Evolutionary conservation across 2,113 vertebrate genomes (phyloP), one percentile per base, ranked within the genome.

Genomic region (Phylloscopus trochiloides): DNA sequence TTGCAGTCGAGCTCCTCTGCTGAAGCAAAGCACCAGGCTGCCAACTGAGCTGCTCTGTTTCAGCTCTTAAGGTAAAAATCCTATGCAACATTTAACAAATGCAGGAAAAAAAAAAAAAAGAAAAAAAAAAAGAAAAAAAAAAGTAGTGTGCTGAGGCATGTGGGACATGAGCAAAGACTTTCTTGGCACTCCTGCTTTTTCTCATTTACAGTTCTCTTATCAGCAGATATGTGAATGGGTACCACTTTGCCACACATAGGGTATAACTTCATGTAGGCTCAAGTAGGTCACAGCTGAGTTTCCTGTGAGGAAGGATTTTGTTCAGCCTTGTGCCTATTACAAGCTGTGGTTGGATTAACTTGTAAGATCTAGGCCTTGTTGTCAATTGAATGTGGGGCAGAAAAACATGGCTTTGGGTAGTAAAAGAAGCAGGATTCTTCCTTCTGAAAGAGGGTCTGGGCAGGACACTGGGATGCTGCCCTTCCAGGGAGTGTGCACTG

Each of bases 201-300:
- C n/a, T 78, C 45, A 59, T 85, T 85, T 83, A 38, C 2, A 2
- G 80, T 91, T 92, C 45, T 68, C 17, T 52, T 83, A n/a, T 43
- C 42, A 57, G 51, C 10, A 0, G 43, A 43, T 63, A 10, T 20
- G 28, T 91, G 95, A 91, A 89, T 77, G 88, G 61, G n/a, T 85
- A 31, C 61, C 61, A 22, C 70, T 81, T 42, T 72, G 57, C 48
- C 58, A 32, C 34, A 29, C 1, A 12, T 11, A 34, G 47, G 24
- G 8, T 62, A 43, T 58, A 81, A 62, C 68, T 91, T 80, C 11
- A 24, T 16, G 70, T 63, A 18, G 63, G 48, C 61, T 88, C 66
- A 93, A 82, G 57, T 72, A 82, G 88, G 81, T 93, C 90, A 75
- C 61, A 68, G 77, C 57, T 72, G 70, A 67, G 52, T 72, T 97